Evolutionary conservation across 2,797 vertebrate genomes (phyloP).

Genomic region (Phoebastria nigripes): DNA sequence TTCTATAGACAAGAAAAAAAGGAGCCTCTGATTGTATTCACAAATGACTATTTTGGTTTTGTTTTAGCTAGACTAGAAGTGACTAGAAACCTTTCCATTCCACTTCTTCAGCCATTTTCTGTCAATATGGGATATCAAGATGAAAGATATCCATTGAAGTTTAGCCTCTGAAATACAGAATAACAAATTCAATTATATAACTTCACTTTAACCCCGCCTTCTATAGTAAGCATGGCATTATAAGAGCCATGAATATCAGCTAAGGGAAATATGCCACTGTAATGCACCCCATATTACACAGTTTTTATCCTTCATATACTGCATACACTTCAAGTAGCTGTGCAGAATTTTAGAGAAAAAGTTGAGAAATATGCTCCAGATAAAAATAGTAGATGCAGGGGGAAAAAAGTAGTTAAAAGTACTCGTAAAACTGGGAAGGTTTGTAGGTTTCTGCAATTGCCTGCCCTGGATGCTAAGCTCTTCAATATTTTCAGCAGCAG

Average conservation of each 20-base stretch:
- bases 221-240: neutral
- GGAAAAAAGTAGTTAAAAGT: neutral
- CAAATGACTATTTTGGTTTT: neutral
- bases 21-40: neutral
- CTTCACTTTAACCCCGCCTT: neutral
- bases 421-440: neutral
- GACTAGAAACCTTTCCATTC: neutral
- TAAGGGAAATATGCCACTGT: neutral
- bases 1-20: neutral
- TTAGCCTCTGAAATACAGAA: neutral
- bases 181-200: neutral
- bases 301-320: neutral
- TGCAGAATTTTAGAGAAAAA: neutral
- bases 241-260: neutral
- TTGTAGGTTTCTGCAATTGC: neutral
- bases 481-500: neutral
- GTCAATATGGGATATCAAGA: neutral
- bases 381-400: neutral
- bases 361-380: neutral
- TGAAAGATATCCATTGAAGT: neutral
- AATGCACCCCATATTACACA: neutral
- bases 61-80: neutral
- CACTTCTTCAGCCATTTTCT: neutral
- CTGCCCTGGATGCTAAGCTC: neutral
- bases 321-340: neutral